A percentile compares a stretch with the other conserved stretches of the same genome.
Evolutionary conservation across 2,888 invertebrate genomes (phyloP).

Genomic region (Cenopis cana): DNA sequence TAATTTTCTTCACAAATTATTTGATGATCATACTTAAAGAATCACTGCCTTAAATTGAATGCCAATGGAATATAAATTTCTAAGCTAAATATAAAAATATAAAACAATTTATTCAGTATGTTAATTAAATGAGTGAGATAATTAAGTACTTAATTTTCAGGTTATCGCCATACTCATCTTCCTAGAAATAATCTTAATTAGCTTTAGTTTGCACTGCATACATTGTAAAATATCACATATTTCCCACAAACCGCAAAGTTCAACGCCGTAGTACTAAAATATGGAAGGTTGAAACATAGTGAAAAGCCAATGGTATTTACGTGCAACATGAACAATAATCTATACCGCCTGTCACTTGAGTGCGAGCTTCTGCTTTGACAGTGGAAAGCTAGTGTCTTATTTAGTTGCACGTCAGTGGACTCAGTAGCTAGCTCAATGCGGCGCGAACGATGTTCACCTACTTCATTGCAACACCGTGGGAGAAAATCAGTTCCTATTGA

Average conservation of each 20-base stretch:
- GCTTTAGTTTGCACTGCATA: conserved; percentile 1
- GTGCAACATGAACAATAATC: conserved; percentile 39
- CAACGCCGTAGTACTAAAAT: conserved; percentile 24
- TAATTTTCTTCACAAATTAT: too few relatives aligned
- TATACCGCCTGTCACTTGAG: conserved; percentile 18
- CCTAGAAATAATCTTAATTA: conserved; percentile 11
- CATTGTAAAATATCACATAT: conserved; percentile 31
- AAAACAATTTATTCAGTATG: too few relatives aligned
- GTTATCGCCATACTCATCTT: neutral
- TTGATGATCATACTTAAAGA: neutral
- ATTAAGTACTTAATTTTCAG: neutral
- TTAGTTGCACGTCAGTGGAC: conserved; percentile 11
- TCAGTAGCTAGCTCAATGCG: neutral
- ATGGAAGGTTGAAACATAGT: conserved; percentile 31
- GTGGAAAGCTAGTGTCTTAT: conserved; percentile 18
- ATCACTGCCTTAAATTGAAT: neutral
- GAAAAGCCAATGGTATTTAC: conserved; percentile 39
- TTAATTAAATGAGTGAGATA: neutral
- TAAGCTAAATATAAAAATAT: too few relatives aligned
- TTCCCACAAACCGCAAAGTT: conserved; percentile 32
- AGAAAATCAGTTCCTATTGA: neutral
- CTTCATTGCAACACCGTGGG: neutral
- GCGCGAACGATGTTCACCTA: neutral
- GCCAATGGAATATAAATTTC: neutral
- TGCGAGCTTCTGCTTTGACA: conserved; percentile 15